Evolutionary conservation across 2,797 vertebrate genomes (phyloP), one percentile per base, ranked within the genome.

Genomic region (Halcyon smyrnensis): DNA sequence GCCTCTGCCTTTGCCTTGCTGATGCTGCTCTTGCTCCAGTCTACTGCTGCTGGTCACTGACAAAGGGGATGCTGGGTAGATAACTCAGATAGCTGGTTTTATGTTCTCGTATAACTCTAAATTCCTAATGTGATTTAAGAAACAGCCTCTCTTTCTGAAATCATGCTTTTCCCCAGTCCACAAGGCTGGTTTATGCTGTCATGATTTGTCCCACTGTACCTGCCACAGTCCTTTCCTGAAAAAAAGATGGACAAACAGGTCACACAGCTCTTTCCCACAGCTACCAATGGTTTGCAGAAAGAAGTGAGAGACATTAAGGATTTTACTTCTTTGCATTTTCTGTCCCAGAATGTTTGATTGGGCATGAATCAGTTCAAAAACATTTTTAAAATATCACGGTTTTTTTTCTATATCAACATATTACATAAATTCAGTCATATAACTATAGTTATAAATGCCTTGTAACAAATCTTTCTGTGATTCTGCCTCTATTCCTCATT

Each of bases 141-240:
- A 89, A 54, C 50, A 65, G 36, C 9, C 18, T 75, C 68, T 69
- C 45, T 73, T 85, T 56, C 45, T 64, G 48, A 84, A 92, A 65
- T 28, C 0, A 46, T 3, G 4, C 16, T 91, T 87, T 27, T 25
- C 32, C 63, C 15, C 21, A 13, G 14, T 32, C 5, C 1, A 0
- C 28, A 75, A 84, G 15, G 34, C 17, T 80, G 59, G 50, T 68
- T 76, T 90, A 63, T 81, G 41, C 63, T 70, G 39, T 30, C 5
- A 8, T 36, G 65, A 3, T 56, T 56, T 85, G 64, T 86, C 36
- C 51, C 6, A 4, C 39, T 2, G 0, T n/a, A 37, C 28, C 51
- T 67, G 77, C 64, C 18, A 7, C 69, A 88, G 21, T 28, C 21
- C 12, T 57, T 77, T 63, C 43, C 54, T 53, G 36, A 24, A 80